phyloP scores from a whole-genome alignment of 2,113 vertebrate species.

The Rhinoderma darwinii region DNA sequence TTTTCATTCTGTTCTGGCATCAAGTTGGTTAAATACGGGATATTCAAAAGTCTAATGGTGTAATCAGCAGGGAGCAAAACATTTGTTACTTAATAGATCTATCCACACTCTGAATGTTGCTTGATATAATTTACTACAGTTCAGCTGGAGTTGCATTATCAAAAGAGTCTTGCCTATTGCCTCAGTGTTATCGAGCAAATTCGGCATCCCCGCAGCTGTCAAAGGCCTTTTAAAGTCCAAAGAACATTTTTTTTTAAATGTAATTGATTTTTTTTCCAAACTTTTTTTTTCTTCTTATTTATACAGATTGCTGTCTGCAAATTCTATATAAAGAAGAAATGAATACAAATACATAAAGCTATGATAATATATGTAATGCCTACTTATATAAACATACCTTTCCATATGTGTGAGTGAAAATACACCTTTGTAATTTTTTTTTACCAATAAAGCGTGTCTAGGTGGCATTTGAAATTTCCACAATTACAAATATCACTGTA shows the following conservation, averaged over 20 bases:
- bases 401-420: neutral
- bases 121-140: slow-evolving; percentile 79
- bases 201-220: slow-evolving; percentile 67
- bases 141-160: slow-evolving; percentile 77
- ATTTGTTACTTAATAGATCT: slow-evolving; percentile 69
- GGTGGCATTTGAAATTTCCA: neutral
- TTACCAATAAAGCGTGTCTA: neutral
- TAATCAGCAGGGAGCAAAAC: slow-evolving; percentile 70
- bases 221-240: slow-evolving; percentile 74
- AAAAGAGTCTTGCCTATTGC: slow-evolving; percentile 69
- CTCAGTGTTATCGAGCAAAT: slow-evolving; percentile 67
- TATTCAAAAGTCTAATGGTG: slow-evolving; percentile 59
- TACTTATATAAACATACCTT: neutral
- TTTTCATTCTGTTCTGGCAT: slow-evolving; percentile 37
- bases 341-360: neutral
- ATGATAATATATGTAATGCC: neutral
- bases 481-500: neutral
- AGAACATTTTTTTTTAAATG: slow-evolving; percentile 65
- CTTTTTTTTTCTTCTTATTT: slow-evolving; percentile 59
- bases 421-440: neutral
- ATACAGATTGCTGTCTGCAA: neutral
- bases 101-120: slow-evolving; percentile 73
- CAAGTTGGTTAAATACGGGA: slow-evolving; percentile 55
- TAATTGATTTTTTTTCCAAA: slow-evolving; percentile 65
- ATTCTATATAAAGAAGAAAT: neutral